Conservation (phyloP, 2,888 invertebrate genomes). For the Perizoma flavofasciatum region DNA sequence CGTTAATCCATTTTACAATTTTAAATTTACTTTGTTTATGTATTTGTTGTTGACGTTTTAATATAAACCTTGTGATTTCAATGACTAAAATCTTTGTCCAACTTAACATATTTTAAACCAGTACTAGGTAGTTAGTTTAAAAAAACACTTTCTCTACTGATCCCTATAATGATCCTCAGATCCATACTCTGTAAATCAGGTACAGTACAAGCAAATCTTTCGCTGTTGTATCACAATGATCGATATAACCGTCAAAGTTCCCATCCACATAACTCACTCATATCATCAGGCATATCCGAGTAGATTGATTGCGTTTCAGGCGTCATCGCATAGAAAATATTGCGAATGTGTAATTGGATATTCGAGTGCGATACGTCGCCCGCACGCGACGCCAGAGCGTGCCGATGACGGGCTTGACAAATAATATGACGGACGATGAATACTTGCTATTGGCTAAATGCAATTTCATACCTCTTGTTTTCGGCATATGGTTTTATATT, state of each 20-base stretch:
- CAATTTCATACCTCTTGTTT: conserved; percentile 55
- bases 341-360: conserved; percentile 79
- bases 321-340: conserved; percentile 80
- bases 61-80: too few species aligned
- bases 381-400: conserved; percentile 67
- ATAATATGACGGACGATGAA: conserved; percentile 76
- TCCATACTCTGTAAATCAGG: too few species aligned
- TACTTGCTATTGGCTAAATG: conserved; percentile 63
- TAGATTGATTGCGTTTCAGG: conserved; percentile 76
- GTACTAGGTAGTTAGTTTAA: too few species aligned
- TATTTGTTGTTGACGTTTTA: too few species aligned
- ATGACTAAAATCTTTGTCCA: too few species aligned
- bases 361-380: conserved; percentile 62
- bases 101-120: too few species aligned
- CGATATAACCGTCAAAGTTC: conserved; percentile 16
- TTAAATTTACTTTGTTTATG: too few species aligned
- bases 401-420: conserved; percentile 75
- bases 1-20: too few species aligned
- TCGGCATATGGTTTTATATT: conserved; percentile 6
- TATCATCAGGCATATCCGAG: conserved; percentile 40
- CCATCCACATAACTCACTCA: conserved; percentile 12
- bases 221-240: conserved; percentile 4
- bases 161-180: too few species aligned
- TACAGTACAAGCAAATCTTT: background rate
- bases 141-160: too few species aligned